Evolutionary conservation across 2,797 vertebrate species (phyloP).

Genomic region (Fratercula arctica): DNA sequence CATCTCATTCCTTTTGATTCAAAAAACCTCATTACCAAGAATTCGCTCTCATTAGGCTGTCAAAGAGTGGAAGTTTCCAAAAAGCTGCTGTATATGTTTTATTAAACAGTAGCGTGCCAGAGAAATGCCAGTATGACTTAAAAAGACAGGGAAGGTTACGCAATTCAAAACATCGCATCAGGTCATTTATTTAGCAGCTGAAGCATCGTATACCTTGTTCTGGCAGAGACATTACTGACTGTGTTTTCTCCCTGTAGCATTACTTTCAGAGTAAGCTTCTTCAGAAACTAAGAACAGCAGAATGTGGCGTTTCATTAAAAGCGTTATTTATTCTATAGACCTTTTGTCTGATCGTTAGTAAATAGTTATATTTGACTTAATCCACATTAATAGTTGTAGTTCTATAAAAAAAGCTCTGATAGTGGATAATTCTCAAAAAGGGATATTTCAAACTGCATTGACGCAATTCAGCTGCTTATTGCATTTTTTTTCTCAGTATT

Average conservation of each 20-base stretch:
- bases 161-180: not conserved
- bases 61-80: not conserved
- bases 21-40: conserved; percentile 29
- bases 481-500: not conserved
- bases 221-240: not conserved
- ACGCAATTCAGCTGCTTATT: not conserved
- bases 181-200: not conserved
- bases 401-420: not conserved
- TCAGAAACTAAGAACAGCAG: not conserved
- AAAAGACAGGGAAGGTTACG: not conserved
- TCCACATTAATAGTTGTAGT: not conserved
- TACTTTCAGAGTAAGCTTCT: not conserved
- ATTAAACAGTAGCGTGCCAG: not conserved
- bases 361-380: not conserved
- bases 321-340: not conserved
- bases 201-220: not conserved
- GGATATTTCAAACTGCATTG: not conserved
- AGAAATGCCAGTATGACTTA: not conserved
- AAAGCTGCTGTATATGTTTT: not conserved
- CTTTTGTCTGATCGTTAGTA: not conserved
- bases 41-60: conserved; percentile 5
- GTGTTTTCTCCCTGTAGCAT: not conserved
- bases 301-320: not conserved
- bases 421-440: not conserved
- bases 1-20: not conserved